Evolutionary conservation across 1,140 invertebrate genomes (phyloP), one percentile per base, ranked within the genome.

Genomic region (Asbolus verrucosus): DNA sequence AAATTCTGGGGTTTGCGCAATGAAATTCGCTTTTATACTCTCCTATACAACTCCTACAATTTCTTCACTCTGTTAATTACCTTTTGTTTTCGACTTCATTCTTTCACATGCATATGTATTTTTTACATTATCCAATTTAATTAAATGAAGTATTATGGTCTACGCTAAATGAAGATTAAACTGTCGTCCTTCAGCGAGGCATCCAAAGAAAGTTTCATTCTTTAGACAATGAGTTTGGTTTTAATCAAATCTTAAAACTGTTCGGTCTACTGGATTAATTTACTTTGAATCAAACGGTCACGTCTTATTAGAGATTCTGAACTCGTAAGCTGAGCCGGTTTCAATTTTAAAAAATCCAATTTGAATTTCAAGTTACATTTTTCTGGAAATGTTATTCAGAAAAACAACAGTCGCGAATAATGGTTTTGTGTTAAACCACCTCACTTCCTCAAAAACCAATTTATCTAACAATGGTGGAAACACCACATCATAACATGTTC

Each of bases 11-110:
- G 3, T 36, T 11, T 36, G 27, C 9, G 46, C 21, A 54, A 54
- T 54, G 13, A 21, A 27, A 19, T 21, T 54, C 46, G 21, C n/a
- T 27, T 46, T 46, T 54, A 27, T 54, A 54, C 46, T 54, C 19
- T 14, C 24, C 14, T 54, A 54, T 30, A 5, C 27, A 54, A 54
- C 46, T 54, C 46, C 46, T 21, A 54, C 46, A 54, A 24, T 54
- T 54, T 54, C 21, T 16, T 27, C 21, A 54, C 19, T 54, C 46
- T 27, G 11, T 8, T 54, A 54, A 54, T 54, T 54, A 13, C 46
- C 46, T 54, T 46, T 54, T 54, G 46, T 54, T 36, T n/a, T 11
- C 33, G 33, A 36, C 0, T 6, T 36, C 5, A 36, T 36, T 54
- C 46, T n/a, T 54, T 14, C 21, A n/a, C 13, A 43, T 15, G 5